Conservation (phyloP, 2,888 invertebrate genomes). For the Taenaris catops region DNA sequence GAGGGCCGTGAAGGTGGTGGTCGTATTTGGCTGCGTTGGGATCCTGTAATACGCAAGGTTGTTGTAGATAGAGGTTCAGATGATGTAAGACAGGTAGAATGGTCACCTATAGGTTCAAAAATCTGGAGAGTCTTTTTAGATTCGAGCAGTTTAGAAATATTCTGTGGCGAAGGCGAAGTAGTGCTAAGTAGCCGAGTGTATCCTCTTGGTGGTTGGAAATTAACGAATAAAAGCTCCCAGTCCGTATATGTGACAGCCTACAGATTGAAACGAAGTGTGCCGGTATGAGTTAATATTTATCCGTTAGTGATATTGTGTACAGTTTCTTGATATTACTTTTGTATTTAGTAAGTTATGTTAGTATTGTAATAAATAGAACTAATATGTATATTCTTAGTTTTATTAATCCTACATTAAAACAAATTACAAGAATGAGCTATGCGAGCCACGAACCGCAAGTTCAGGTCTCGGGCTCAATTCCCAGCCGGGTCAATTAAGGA, state of each 20-base stretch:
- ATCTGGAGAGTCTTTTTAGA: slow-evolving; percentile 60
- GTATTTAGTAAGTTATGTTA: neutral
- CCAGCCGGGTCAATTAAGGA: no score
- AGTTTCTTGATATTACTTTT: neutral
- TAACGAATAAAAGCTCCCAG: slow-evolving; percentile 51
- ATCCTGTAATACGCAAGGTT: slow-evolving; percentile 44
- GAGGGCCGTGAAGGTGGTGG: slow-evolving; percentile 50
- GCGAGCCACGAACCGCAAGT: no score
- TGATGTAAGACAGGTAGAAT: slow-evolving; percentile 58
- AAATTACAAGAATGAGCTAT: no score
- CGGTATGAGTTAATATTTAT: slow-evolving; percentile 26
- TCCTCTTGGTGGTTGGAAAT: slow-evolving; percentile 53
- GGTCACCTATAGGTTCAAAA: slow-evolving; percentile 43
- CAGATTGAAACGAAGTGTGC: slow-evolving; percentile 47
- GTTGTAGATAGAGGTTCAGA: slow-evolving; percentile 47
- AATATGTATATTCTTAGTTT: no score
- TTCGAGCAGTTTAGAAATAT: slow-evolving; percentile 61
- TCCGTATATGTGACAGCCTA: slow-evolving; percentile 43
- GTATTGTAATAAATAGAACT: no score
- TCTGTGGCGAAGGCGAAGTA: slow-evolving; percentile 68
- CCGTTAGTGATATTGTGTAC: no score
- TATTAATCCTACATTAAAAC: no score
- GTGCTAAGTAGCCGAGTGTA: slow-evolving; percentile 63
- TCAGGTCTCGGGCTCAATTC: no score
- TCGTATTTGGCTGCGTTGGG: slow-evolving; percentile 42